Evolutionary conservation across 2,797 vertebrate species (phyloP).

Genomic region (Falco novaeseelandiae): DNA sequence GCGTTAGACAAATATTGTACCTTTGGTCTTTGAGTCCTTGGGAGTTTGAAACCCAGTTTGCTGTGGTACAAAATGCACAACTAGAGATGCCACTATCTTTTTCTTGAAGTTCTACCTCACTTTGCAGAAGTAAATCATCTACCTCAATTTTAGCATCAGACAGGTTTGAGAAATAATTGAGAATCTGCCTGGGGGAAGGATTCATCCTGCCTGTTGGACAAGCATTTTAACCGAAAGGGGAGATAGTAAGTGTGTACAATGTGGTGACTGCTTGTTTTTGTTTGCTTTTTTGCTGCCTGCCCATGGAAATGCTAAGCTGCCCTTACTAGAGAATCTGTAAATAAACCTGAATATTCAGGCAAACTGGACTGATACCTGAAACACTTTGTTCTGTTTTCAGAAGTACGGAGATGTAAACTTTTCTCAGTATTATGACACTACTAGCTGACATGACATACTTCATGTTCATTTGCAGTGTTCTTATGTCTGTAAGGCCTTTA

Average conservation of each 20-base stretch:
- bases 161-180: slow-evolving; percentile 45
- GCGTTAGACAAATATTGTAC: slow-evolving; percentile 56
- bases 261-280: slow-evolving; percentile 13
- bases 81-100: slow-evolving; percentile 25
- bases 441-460: slow-evolving; percentile 21
- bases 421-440: slow-evolving; percentile 75
- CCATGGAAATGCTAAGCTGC: slow-evolving; percentile 26
- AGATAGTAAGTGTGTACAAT: neutral
- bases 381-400: neutral
- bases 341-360: slow-evolving; percentile 56
- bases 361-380: neutral
- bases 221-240: neutral
- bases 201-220: slow-evolving; percentile 46
- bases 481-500: slow-evolving; percentile 81
- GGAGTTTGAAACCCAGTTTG: slow-evolving; percentile 46
- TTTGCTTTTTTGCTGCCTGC: slow-evolving; percentile 49
- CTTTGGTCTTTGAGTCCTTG: slow-evolving; percentile 47
- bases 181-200: slow-evolving; percentile 36
- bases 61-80: slow-evolving; percentile 61
- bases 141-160: slow-evolving; percentile 72
- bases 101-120: slow-evolving; percentile 76
- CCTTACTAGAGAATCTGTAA: slow-evolving; percentile 55
- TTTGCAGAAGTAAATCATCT: slow-evolving; percentile 68
- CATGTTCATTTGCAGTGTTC: slow-evolving; percentile 73
- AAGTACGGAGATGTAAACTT: neutral